phyloP scores from a whole-genome alignment of 35 echinoderm and acorn worm species.

The Apostichopus parvimensis region DNA sequence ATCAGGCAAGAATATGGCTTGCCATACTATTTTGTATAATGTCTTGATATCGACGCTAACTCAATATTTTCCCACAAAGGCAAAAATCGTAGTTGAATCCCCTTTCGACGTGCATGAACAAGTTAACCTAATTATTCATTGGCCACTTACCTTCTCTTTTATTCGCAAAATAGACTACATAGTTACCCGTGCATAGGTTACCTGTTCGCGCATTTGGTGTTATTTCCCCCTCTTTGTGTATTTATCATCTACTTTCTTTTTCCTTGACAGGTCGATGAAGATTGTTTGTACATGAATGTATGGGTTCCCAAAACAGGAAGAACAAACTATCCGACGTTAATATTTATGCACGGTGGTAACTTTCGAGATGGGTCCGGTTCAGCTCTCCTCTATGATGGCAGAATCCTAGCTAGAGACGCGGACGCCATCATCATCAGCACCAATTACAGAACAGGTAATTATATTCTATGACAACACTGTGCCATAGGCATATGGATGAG shows the following conservation, averaged over 20 bases:
- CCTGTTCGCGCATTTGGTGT: too few relatives aligned
- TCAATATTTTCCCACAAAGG: too few relatives aligned
- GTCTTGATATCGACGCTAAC: too few relatives aligned
- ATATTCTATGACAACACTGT: not conserved
- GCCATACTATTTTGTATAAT: too few relatives aligned
- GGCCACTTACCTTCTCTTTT: too few relatives aligned
- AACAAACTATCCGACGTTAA: conserved; percentile 53
- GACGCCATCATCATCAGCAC: conserved; percentile 58
- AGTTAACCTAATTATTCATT: too few relatives aligned
- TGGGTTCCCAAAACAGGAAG: conserved; percentile 41
- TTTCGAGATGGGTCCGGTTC: conserved; percentile 58
- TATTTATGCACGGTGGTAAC: conserved; percentile 71
- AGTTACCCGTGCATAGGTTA: too few relatives aligned
- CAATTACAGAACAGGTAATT: conserved; percentile 59
- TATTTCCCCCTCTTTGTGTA: too few relatives aligned
- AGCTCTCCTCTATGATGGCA: conserved; percentile 52
- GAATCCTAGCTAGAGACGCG: conserved; percentile 50
- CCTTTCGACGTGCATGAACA: too few relatives aligned
- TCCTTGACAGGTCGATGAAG: conserved; percentile 50
- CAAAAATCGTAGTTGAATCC: too few relatives aligned
- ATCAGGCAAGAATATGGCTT: too few relatives aligned
- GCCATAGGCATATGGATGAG: not conserved
- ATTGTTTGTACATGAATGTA: conserved; percentile 66
- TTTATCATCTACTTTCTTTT: not conserved
- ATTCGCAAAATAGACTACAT: too few relatives aligned